Conservation (phyloP, 1,140 invertebrate genomes). For the Melitaea cinxia region DNA sequence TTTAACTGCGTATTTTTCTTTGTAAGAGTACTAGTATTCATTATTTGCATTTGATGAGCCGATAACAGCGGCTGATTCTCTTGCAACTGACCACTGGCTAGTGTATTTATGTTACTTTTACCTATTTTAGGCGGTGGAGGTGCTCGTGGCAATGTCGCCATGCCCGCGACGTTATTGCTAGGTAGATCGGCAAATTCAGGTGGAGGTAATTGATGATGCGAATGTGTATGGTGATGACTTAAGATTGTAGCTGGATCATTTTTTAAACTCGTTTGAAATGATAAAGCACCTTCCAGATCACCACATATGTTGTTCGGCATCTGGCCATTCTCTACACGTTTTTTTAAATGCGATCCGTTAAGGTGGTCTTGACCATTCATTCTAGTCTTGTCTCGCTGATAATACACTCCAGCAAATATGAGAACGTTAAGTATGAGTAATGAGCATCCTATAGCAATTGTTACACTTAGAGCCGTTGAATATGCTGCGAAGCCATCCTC, state of each 20-base stretch:
- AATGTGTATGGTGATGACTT: conserved; percentile 85
- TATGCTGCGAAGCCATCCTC: conserved; percentile 94
- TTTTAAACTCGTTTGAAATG: conserved; percentile 84
- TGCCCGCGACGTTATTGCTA: conserved; percentile 84
- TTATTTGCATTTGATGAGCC: conserved; percentile 85
- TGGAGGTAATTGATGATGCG: conserved; percentile 89
- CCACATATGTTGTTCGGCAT: conserved; percentile 93
- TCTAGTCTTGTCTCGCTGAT: conserved; percentile 93
- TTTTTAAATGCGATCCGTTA: conserved; percentile 84
- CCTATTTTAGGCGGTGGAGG: conserved; percentile 88
- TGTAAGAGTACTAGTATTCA: conserved; percentile 85
- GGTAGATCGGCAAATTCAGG: conserved; percentile 89
- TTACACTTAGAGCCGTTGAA: conserved; percentile 93
- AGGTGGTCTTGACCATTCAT: conserved; percentile 83
- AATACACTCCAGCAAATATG: conserved; percentile 96
- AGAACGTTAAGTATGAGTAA: conserved; percentile 94
- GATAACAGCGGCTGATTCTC: conserved; percentile 84
- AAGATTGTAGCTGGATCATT: conserved; percentile 86
- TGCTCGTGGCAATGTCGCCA: conserved; percentile 84
- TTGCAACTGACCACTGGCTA: conserved; percentile 83
- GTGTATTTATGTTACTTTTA: conserved; percentile 84
- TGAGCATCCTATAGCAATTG: conserved; percentile 96
- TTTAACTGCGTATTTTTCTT: conserved; percentile 86
- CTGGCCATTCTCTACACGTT: conserved; percentile 90
- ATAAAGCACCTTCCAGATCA: conserved; percentile 86